A percentile compares a stretch with the other conserved stretches of the same genome.
These are phyloP conservation scores for Misgurnus anguillicaudatus DNA, from an alignment of 2,113 vertebrate species.

Conservation along the genomic window DNA sequence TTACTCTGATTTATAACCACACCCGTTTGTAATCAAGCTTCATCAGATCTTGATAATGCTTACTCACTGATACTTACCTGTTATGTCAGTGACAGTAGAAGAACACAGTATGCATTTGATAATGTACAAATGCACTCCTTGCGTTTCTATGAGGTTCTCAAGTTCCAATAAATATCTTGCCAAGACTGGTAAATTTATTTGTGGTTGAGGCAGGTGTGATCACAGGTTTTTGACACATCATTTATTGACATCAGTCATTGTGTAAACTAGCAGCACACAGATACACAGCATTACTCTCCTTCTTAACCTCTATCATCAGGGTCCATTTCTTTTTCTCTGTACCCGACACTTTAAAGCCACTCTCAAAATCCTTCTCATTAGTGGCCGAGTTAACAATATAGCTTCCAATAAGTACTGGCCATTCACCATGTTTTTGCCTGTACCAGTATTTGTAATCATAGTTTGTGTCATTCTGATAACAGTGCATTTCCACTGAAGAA, in stretches of 20 bases:
- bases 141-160: no score
- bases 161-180: background rate
- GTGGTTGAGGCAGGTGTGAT: slow-evolving; percentile 35
- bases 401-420: slow-evolving; percentile 28
- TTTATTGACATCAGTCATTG: slow-evolving; percentile 12
- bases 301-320: slow-evolving; percentile 38
- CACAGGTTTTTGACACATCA: slow-evolving; percentile 26
- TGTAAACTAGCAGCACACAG: slow-evolving; percentile 54
- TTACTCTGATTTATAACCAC: no score
- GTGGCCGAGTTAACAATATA: background rate
- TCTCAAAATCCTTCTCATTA: slow-evolving; percentile 34
- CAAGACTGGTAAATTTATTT: background rate
- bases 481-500: slow-evolving; percentile 39
- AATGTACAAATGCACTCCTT: no score
- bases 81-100: no score
- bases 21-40: no score
- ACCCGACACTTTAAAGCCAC: slow-evolving; percentile 28
- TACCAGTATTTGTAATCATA: slow-evolving; percentile 56
- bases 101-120: no score
- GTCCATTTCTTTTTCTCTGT: slow-evolving; percentile 45
- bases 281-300: slow-evolving; percentile 41
- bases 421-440: slow-evolving; percentile 38
- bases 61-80: no score
- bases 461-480: slow-evolving; percentile 51
- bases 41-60: no score